Base-by-base conservation (phyloP, 1,140 invertebrate genomes). In the Drosophila arawakana region DNA sequence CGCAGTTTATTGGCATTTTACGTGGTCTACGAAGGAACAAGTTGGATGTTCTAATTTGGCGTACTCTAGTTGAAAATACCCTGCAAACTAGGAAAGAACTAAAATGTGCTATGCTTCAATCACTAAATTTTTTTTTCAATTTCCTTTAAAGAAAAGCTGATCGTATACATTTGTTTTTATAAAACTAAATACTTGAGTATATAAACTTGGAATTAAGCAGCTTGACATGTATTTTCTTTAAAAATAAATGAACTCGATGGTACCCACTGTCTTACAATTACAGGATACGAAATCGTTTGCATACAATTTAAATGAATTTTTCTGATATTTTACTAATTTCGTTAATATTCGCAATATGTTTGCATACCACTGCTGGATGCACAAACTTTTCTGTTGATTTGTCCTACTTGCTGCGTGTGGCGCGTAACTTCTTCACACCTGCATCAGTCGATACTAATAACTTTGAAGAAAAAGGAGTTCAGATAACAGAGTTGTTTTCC, bases 1-100 rank as follows among this genome's bases (percentile, higher is more conserved):
- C 21, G 58, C 65, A 86, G 79, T 86, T 86, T 86, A 88, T 88
- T 88, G 82, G 83, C 60, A 68, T 79, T 82, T 82, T 86, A 88
- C 82, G 82, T 88, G 79, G 72, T 60, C 37, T 46, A 39, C 35
- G 68, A 52, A 47, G 34, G 41, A 50, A 69, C 9, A 69, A 25
- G n/a, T 60, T 58, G 58, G 46, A 58, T 15, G 1, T 49, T 30
- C 21, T 25, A 46, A 7, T 50, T 47, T 7, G 15, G 8, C 18
- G 35, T 55, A 39, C 18, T 10, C 34, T 55, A 39, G 9, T 5
- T 0, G 7, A 0, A 55, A 1, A 39, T 55, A 37, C 52, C 35
- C 34, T 39, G 46, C 8, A 47, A 47, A 1, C 15, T 46, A 8
- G 3, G 18, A 4, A 1, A n/a, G 9, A 11, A 11, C 10, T 13